A percentile compares a stretch with the other conserved stretches of the same genome.
These are phyloP conservation scores for Holothuria scabra DNA, from an alignment of 53 echinoderm and acorn worm species.

Conservation along the genomic window DNA sequence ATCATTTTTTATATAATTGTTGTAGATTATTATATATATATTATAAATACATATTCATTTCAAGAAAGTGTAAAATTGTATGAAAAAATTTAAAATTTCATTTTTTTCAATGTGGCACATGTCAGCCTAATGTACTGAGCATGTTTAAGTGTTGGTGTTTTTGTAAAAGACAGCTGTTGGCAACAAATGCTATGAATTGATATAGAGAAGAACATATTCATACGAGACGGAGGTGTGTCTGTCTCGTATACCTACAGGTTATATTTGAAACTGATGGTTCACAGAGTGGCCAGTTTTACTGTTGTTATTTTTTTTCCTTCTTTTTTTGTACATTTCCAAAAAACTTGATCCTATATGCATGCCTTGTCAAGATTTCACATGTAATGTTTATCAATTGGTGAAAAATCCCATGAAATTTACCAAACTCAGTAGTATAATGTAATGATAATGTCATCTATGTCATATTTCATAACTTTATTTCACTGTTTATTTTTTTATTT, in stretches of 20 bases:
- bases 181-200: conserved; percentile 1
- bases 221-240: no score
- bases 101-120: conserved; percentile 35
- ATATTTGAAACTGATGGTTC: no score
- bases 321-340: conserved; percentile 43
- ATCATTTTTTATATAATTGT: conserved; percentile 51
- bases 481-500: conserved; percentile 30
- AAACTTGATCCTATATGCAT: conserved; percentile 35
- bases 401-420: not conserved
- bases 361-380: conserved; percentile 34
- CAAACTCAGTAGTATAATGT: conserved; percentile 6
- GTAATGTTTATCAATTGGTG: not conserved
- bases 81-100: conserved; percentile 39
- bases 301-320: no score
- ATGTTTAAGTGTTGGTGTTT: conserved; percentile 50
- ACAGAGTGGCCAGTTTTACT: no score
- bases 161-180: conserved; percentile 40
- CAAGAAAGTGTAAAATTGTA: conserved; percentile 51
- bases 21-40: conserved; percentile 55
- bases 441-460: conserved; percentile 28
- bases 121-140: conserved; percentile 21
- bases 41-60: conserved; percentile 55
- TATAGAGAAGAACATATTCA: no score
- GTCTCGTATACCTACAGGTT: no score
- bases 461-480: conserved; percentile 45